Percentiles rank a stretch among this genome's conserved stretches.
phyloP scores from a whole-genome alignment of 2,888 invertebrate genomes.

The Seladonia tumulorum region DNA sequence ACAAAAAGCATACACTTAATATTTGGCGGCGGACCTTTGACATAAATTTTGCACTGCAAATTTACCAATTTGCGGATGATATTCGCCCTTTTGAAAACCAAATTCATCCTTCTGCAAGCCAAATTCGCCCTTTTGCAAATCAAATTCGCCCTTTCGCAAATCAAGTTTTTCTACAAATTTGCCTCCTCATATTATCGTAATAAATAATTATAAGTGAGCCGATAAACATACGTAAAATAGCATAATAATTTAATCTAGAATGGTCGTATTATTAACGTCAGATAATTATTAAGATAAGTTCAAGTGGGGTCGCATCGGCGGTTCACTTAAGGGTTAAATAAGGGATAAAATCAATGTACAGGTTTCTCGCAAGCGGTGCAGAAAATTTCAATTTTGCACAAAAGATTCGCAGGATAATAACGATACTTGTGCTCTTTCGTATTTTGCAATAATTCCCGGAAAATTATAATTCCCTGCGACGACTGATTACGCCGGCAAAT shows the following conservation, averaged over 20 bases:
- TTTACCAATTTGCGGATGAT: background rate
- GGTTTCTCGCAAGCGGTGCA: background rate
- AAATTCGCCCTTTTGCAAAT: no score
- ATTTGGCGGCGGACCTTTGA: background rate
- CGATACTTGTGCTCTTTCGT: no score
- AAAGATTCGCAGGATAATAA: background rate
- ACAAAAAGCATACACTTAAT: background rate
- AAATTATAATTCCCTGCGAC: slow-evolving; percentile 28
- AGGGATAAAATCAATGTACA: background rate
- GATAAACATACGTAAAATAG: background rate
- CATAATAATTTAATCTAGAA: no score
- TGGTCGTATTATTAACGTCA: no score
- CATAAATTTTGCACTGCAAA: background rate
- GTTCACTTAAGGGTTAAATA: no score
- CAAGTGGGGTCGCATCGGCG: no score
- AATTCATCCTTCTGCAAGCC: no score
- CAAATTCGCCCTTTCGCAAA: no score
- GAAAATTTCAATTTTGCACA: background rate
- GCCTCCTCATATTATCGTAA: background rate
- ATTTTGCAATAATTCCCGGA: background rate
- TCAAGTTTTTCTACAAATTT: background rate
- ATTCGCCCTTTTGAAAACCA: background rate
- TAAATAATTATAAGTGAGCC: background rate
- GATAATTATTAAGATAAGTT: no score
- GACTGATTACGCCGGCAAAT: slow-evolving; percentile 28